phyloP scores from a whole-genome alignment of 2,888 invertebrate species.

The Peribatodes rhomboidaria region DNA sequence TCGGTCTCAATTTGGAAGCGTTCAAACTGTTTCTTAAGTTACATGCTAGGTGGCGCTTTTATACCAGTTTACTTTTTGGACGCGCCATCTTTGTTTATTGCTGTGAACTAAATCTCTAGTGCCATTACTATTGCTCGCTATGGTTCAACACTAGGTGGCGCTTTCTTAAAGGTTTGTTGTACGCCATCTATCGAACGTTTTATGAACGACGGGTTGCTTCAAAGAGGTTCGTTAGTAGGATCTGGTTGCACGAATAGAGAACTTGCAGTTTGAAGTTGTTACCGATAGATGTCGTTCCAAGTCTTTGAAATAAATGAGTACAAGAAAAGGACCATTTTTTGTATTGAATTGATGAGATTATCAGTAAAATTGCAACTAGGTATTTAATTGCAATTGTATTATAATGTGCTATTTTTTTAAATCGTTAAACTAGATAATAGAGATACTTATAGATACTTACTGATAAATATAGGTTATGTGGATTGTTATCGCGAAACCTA shows the following conservation, averaged over 20 bases:
- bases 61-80: not conserved
- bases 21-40: not conserved
- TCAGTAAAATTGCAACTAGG: no score
- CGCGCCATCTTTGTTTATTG: not conserved
- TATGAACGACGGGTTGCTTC: conserved; percentile 6
- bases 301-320: not conserved
- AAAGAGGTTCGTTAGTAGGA: not conserved
- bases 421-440: no score
- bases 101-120: not conserved
- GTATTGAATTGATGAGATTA: no score
- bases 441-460: no score
- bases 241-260: not conserved
- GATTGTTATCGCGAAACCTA: no score
- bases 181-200: conserved; percentile 21
- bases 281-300: conserved; percentile 25
- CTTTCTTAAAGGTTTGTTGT: not conserved
- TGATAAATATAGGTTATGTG: no score
- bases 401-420: no score
- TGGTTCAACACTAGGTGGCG: not conserved
- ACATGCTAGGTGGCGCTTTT: conserved; percentile 29
- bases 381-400: no score
- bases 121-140: not conserved
- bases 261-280: not conserved
- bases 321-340: no score
- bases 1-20: not conserved